These are phyloP conservation scores for Misgurnus mizolepis DNA, from an alignment of 2,113 vertebrate species.

Conservation along the genomic window DNA sequence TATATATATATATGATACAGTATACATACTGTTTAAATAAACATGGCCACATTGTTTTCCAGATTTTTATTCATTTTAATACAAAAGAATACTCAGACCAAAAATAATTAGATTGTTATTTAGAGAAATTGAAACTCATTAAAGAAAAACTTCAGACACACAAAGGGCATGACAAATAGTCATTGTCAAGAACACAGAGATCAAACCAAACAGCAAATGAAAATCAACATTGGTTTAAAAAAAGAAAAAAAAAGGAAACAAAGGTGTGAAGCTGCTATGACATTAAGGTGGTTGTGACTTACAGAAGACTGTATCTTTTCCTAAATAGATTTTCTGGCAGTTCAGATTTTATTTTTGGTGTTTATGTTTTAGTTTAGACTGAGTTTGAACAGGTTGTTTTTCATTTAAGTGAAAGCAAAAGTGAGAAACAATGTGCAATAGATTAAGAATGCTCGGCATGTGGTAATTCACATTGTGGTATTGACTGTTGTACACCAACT, in stretches of 20 bases:
- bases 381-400: background rate
- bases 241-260: background rate
- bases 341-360: background rate
- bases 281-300: background rate
- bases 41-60: constrained; percentile 33
- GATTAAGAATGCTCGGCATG: background rate
- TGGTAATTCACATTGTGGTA: background rate
- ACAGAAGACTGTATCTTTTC: background rate
- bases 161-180: constrained; percentile 48
- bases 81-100: constrained; percentile 67
- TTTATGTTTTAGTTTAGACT: constrained; percentile 19
- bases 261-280: constrained; percentile 34
- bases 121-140: constrained; percentile 63
- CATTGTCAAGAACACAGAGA: constrained; percentile 10
- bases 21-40: background rate
- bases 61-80: constrained; percentile 68
- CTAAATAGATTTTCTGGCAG: background rate
- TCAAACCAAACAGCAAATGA: constrained; percentile 12
- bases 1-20: background rate
- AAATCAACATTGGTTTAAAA: background rate
- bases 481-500: background rate
- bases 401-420: constrained; percentile 2
- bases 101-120: constrained; percentile 66
- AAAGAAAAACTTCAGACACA: constrained; percentile 55
- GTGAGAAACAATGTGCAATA: background rate